Evolutionary conservation across 2,113 vertebrate species (phyloP), one percentile per base, ranked within the genome.

Genomic region (Sinocyclocheilus anophthalmus): DNA sequence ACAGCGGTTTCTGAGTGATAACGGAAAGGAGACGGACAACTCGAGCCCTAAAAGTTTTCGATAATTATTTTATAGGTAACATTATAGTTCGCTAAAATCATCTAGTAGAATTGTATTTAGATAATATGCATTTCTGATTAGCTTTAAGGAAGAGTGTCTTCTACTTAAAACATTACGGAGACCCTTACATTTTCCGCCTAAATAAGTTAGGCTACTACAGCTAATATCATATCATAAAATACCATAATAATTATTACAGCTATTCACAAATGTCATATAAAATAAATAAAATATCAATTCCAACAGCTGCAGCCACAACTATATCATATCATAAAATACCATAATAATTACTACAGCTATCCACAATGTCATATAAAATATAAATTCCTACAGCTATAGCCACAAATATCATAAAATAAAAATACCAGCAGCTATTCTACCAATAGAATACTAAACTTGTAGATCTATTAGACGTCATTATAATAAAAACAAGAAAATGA

Each of bases 11-110:
- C 81, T 37, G 14, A 33, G 30, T 33, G 30, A 83, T 83, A 83
- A 83, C 81, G 65, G 81, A 83, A 83, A 83, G 22, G 16, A 37
- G 53, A 67, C 61, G 14, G 16, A 79, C 53, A n/a, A 8, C 18
- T 37, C 14, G 33, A 53, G 14, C 14, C 22, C 11, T 22, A n/a
- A 55, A 22, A 14, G 24, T 33, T 67, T 48, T 24, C 14, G 37
- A 24, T 20, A 6, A 48, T 14, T 10, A 30, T 42, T 81, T 67
- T 24, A 59, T 20, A 63, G 6, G 10, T 45, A 9, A 33, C 9
- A 33, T 78, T 33, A 59, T 18, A n/a, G 30, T 59, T 57, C 2
- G 18, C 33, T 9, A 37, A 77, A 57, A 18, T 39, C 11, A n/a
- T 39, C 8, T 42, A 65, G 0, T n/a, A 26, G 1, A 81, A 5